Base-by-base conservation (phyloP, 2,888 invertebrate species). In the Phortica magna region DNA sequence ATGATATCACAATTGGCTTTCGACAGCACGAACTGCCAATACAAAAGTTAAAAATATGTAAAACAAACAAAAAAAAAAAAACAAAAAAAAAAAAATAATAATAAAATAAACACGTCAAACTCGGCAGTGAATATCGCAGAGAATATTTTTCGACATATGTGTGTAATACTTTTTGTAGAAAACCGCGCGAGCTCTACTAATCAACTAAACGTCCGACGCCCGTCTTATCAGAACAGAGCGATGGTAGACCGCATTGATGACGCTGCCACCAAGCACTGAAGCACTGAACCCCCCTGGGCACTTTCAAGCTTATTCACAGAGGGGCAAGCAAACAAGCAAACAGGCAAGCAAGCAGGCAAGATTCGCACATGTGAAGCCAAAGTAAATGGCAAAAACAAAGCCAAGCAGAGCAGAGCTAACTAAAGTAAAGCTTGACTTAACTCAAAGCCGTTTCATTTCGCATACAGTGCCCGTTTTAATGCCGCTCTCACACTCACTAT, bases 1-100 rank as follows among this genome's bases (percentile, higher is more conserved):
- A 85, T 85, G 87, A 85, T 85, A 85, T 85, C 85, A 85, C 85
- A 85, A 81, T 85, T 76, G 68, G 79, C 77, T 31, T 31, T 31
- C 31, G 2, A 31, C 31, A 31, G 31, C 2, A 31, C 31, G 5
- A 31, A 31, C 73, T 55, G 17, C 14, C 55, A 55, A 55, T 17
- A 55, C 14, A 55, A 14, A 7, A 10, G 31, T 31, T 31, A 31
- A 31, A 4, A 55, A 9, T n/a, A 55, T 55, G n/a, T 55, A 55
- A 12, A 55, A 17, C 55, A 17, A 55, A 55, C 14, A 9, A 55
- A 55, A 55, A 0, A 17, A 55, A 55, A 55, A 17, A 55, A 55
- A 55, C n/a, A 17, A 55, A 55, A 55, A 17, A 55, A 55, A 17
- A 17, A 55, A 55, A 7, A 12, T 0, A 55, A 78, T 55, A 65